A percentile compares a stretch with the other conserved stretches of the same genome.
phyloP scores from a whole-genome alignment of 2,113 vertebrate genomes.

The Macroglossus sobrinus region DNA sequence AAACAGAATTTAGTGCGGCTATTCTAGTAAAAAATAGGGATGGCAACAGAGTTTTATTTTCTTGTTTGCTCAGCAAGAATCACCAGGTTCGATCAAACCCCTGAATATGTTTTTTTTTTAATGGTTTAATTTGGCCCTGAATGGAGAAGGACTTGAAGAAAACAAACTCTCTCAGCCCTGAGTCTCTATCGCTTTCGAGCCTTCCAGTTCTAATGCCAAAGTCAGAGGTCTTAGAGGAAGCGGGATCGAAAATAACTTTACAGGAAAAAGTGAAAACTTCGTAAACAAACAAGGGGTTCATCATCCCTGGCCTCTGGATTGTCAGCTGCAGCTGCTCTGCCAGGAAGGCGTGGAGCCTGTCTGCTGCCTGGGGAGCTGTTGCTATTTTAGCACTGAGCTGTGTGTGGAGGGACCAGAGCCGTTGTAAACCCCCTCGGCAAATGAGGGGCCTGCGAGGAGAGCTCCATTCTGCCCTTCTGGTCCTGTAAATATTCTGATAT shows the following conservation, averaged over 20 bases:
- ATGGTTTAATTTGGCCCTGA: not conserved
- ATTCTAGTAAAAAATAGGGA: not conserved
- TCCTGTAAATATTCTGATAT: not conserved
- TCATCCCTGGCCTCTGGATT: not conserved
- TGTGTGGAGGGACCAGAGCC: not conserved
- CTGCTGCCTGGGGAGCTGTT: not conserved
- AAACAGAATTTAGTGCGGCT: not conserved
- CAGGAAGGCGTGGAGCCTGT: not conserved
- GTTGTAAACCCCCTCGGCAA: not conserved
- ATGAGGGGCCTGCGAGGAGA: not conserved
- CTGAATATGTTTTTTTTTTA: not conserved
- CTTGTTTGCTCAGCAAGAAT: conserved; percentile 3
- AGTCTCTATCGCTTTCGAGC: not conserved
- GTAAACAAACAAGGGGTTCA: not conserved
- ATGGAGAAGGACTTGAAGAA: not conserved
- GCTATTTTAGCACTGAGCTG: not conserved
- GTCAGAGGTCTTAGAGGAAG: not conserved
- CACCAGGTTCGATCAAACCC: not conserved
- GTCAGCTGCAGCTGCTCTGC: not conserved
- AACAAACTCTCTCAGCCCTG: not conserved
- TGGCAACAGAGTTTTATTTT: not conserved
- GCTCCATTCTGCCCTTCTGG: not conserved
- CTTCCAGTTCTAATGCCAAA: conserved; percentile 5
- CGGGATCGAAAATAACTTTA: not conserved
- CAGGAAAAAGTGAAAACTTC: not conserved